Conservation (phyloP, 2,797 vertebrate genomes). For the Vireo griseus region DNA sequence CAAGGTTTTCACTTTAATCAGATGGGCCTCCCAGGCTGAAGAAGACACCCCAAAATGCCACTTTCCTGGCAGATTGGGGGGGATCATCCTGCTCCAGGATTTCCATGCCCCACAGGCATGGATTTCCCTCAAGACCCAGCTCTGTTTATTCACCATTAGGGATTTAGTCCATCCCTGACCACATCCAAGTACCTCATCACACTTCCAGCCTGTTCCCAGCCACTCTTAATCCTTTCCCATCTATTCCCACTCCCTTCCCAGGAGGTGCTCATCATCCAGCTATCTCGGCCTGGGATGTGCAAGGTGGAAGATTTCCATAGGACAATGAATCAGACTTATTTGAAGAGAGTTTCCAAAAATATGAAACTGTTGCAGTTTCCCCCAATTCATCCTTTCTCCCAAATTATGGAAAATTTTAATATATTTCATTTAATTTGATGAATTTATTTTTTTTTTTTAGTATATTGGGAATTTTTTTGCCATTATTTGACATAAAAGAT, state of each 20-base stretch:
- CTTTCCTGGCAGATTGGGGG: background rate
- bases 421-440: no score
- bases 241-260: background rate
- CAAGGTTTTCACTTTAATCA: background rate
- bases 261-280: background rate
- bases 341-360: background rate
- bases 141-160: background rate
- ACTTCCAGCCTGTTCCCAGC: background rate
- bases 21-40: background rate
- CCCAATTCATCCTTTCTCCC: background rate
- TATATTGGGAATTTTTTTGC: background rate
- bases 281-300: fast-evolving
- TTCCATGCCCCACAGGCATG: fast-evolving
- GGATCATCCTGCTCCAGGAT: background rate
- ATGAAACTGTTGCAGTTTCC: background rate
- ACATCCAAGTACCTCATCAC: background rate
- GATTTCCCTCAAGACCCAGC: background rate
- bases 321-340: background rate
- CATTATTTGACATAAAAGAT: background rate
- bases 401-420: background rate
- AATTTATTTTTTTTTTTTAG: background rate
- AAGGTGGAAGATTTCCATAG: background rate
- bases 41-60: background rate
- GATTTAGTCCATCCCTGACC: background rate
- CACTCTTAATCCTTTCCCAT: background rate